Conservation (phyloP, 2,888 invertebrate genomes). For the Lissocephala sabroskyi region DNA sequence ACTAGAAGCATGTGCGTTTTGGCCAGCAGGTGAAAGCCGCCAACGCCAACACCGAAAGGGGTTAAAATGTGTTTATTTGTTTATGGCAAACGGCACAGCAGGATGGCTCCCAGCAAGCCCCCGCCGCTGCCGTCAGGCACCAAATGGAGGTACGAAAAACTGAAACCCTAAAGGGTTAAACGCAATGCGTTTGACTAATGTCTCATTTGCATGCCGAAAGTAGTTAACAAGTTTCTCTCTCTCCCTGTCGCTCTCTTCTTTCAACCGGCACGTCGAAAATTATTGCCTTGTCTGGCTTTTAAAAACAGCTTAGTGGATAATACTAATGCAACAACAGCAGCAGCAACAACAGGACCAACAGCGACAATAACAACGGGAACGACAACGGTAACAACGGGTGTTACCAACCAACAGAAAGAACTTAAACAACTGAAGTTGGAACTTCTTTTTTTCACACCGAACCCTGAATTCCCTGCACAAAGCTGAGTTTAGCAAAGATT, state of each 20-base stretch:
- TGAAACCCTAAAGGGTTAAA: constrained; percentile 29
- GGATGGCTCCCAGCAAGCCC: constrained; percentile 8
- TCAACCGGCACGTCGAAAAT: constrained; percentile 22
- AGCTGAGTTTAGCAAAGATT: too few species aligned
- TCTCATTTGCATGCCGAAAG: constrained; percentile 66
- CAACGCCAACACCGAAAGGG: constrained; percentile 43
- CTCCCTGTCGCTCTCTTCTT: too few species aligned
- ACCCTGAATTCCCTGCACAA: too few species aligned
- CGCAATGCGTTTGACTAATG: constrained; percentile 64
- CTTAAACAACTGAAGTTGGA: background rate
- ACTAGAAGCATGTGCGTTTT: background rate
- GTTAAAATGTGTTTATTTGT: constrained; percentile 66
- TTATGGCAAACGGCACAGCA: constrained; percentile 55
- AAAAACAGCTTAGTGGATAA: constrained; percentile 65
- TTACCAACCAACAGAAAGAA: too few species aligned
- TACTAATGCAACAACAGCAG: constrained; percentile 16
- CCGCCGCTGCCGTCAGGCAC: too few species aligned
- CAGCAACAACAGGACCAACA: constrained; percentile 5
- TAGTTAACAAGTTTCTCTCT: constrained; percentile 65
- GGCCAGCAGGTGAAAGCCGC: constrained; percentile 41
- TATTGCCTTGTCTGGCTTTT: constrained; percentile 62
- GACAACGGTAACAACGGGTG: too few species aligned
- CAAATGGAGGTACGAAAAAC: constrained; percentile 1
- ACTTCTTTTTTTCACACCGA: too few species aligned
- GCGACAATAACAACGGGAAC: too few species aligned